Base-by-base conservation (phyloP, 1,140 invertebrate genomes). In the Neotoxoptera formosana region DNA sequence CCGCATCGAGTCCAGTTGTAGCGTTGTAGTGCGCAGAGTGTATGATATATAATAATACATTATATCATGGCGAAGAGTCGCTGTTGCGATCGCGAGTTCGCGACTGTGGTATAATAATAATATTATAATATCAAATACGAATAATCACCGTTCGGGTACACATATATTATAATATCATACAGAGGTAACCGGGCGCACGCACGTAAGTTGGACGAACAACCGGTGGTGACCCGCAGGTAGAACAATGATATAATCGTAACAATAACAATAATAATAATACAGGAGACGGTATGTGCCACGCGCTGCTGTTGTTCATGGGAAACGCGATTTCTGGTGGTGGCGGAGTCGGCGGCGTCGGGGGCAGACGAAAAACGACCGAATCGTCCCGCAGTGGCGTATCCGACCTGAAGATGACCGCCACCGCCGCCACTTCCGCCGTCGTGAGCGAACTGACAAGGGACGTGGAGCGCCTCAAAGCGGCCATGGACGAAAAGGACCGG, bases 261-360 rank as follows among this genome's bases (percentile, higher is more conserved):
- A 76, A 76, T 76, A 30, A 14, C 4, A n/a, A n/a, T n/a, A n/a
- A 76, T n/a, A 67, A 76, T n/a, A 67, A n/a, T 67, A n/a, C 45
- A 90, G 47, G 17, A 48, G 47, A 23, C 21, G 91, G 30, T 45
- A 93, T 93, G 91, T 53, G 76, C 91, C 91, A 45, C 91, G 91
- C 30, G 51, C 51, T 86, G 81, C 25, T 93, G 81, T 30, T 86
- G 91, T 84, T 56, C 81, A 93, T 93, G 91, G 91, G 91, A 48
- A 93, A 93, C 91, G 76, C 81, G 48, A 86, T 84, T 45, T 36
- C 81, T 25, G n/a, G 60, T n/a, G 60, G 60, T n/a, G 60, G 56
- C 34, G 90, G 83, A 17, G 25, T 1, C 87, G 11, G 9, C 84
- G 84, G 47, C 47, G 47, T 47, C 47, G 56, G 14, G 17, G 60